phyloP scores from a whole-genome alignment of 2,888 invertebrate genomes.

The Cryptophagus acutangulus region DNA sequence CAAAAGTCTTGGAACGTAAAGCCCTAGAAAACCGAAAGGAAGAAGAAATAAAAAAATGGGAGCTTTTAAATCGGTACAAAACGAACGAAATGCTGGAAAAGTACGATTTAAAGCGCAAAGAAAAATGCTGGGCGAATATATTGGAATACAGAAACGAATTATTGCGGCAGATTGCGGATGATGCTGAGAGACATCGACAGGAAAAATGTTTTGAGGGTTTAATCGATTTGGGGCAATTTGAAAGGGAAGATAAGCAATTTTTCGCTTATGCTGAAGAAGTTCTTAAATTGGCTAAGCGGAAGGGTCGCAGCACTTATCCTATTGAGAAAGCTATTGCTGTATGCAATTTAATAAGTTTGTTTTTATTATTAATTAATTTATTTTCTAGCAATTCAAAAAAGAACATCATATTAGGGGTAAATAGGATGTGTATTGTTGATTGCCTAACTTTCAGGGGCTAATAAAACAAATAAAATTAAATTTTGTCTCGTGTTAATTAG shows the following conservation, averaged over 20 bases:
- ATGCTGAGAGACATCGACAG: conserved; percentile 19
- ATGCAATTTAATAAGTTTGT: conserved; percentile 9
- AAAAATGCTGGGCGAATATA: conserved; percentile 46
- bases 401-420: too few relatives aligned
- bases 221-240: conserved; percentile 40
- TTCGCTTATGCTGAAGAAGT: conserved; percentile 51
- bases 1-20: background rate
- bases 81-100: conserved; percentile 50
- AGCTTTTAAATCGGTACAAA: conserved; percentile 56
- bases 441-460: too few relatives aligned
- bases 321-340: conserved; percentile 48
- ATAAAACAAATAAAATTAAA: too few relatives aligned
- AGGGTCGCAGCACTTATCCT: conserved; percentile 47
- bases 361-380: background rate
- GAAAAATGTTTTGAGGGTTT: conserved; percentile 44
- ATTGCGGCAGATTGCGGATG: conserved; percentile 45
- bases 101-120: conserved; percentile 45
- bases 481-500: too few relatives aligned
- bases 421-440: too few relatives aligned
- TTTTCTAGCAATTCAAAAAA: background rate
- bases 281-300: conserved; percentile 46
- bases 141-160: conserved; percentile 49
- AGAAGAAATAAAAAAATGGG: conserved; percentile 44
- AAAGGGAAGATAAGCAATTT: conserved; percentile 52
- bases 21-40: conserved; percentile 16